Evolutionary conservation across 2,797 vertebrate genomes (phyloP).

Genomic region (Calcarius lapponicus): DNA sequence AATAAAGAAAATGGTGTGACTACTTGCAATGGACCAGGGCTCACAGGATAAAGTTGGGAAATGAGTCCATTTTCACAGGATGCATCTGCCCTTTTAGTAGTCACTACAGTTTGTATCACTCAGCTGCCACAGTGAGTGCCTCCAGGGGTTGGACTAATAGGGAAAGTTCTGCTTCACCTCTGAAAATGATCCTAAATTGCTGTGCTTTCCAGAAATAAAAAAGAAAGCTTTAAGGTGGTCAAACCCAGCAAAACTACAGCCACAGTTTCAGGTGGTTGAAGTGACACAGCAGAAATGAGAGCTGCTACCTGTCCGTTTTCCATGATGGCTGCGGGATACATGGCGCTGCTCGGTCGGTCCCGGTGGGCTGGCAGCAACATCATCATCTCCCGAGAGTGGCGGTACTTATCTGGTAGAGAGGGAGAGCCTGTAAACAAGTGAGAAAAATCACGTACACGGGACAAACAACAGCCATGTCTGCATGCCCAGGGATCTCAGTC

Average conservation of each 20-base stretch:
- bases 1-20: neutral
- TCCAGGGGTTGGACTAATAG: neutral
- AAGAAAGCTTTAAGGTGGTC: neutral
- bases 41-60: neutral
- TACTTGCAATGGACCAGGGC: neutral
- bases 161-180: neutral
- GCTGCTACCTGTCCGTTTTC: constrained; percentile 93
- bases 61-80: neutral
- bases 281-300: neutral
- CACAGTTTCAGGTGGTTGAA: neutral
- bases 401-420: constrained; percentile 96
- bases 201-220: neutral
- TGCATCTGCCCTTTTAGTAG: fast-evolving
- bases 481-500: constrained; percentile 23
- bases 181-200: neutral
- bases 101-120: neutral
- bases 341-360: constrained; percentile 92
- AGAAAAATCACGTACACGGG: constrained; percentile 80
- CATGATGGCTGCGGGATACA: constrained; percentile 90
- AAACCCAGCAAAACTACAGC: neutral
- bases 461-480: constrained; percentile 72
- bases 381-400: constrained; percentile 94
- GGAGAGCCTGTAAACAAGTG: constrained; percentile 91
- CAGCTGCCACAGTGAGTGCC: neutral
- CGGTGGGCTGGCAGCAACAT: constrained; percentile 92